Percentiles rank a stretch among this genome's conserved stretches.
phyloP scores from a whole-genome alignment of 2,113 vertebrate species.

The Sorex araneus region DNA sequence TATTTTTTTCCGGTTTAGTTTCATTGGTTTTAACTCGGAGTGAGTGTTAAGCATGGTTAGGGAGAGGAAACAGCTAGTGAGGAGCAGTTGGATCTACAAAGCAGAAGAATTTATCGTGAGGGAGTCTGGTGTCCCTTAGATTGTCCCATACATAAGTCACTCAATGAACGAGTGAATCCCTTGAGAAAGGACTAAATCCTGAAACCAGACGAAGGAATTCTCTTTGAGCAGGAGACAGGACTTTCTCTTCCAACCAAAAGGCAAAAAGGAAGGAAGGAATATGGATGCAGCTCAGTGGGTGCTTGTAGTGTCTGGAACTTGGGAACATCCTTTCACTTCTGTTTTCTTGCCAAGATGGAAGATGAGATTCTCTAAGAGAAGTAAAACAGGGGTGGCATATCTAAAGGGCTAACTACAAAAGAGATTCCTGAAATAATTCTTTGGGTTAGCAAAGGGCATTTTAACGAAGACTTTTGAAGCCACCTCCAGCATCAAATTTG shows the following conservation, averaged over 20 bases:
- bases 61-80: background rate
- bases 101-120: background rate
- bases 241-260: slow-evolving; percentile 27
- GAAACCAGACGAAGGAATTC: background rate
- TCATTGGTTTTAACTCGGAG: background rate
- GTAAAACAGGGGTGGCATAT: background rate
- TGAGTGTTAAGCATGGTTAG: background rate
- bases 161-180: background rate
- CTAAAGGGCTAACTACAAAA: background rate
- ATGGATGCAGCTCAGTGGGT: background rate
- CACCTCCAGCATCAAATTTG: background rate
- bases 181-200: background rate
- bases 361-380: background rate
- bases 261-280: background rate
- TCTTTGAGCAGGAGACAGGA: background rate
- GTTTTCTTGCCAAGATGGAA: slow-evolving; percentile 27
- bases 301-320: background rate
- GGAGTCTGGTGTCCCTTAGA: background rate
- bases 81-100: background rate
- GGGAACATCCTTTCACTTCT: background rate
- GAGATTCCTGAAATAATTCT: background rate
- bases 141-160: background rate
- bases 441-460: too few relatives aligned
- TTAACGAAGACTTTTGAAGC: background rate
- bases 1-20: background rate